Base-by-base conservation (phyloP, 2,113 vertebrate genomes). In the Protobothrops flavoviridis region DNA sequence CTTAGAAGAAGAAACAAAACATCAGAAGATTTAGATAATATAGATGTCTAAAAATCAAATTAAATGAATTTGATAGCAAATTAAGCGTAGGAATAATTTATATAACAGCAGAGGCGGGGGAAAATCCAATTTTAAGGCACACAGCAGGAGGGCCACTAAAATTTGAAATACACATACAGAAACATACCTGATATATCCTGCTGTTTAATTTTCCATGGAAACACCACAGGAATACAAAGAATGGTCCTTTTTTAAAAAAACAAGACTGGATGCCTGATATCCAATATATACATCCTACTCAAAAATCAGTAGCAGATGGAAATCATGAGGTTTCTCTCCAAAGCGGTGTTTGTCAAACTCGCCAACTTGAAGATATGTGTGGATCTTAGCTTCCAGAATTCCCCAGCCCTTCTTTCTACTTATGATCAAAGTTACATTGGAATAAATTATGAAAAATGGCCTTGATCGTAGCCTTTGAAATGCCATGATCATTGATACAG, bases 131-230 rank as follows among this genome's bases (percentile, higher is more conserved):
- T 92, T 74, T 26, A 88, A 88, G 52, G 59, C 4, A 56, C 64
- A n/a, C 21, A 39, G 26, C n/a, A 85, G 26, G 29, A 90, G 29
- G 23, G 33, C 29, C 85, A 20, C 57, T 90, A 33, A 85, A 9
- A 39, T 59, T 81, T 43, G 23, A 45, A 64, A 26, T 64, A 29
- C 61, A 12, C 61, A 64, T 29, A 64, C 61, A 64, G 26, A 64
- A 64, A 61, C 7, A 45, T 26, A 26, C 48, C 64, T 50, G 24
- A 39, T 89, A 57, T 89, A 21, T 85, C 57, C 26, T 91, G 88
- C 74, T 90, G 29, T 9, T 17, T 43, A 81, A 9, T 91, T 94
- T 64, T 61, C 91, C 91, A 56, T 91, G 69, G 90, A 88, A 93
- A 29, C 64, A 85, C 90, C 56, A 26, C 39, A 33, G 45, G 5